Conservation (phyloP, 2,113 vertebrate species). For the Ploceus nigricollis region DNA sequence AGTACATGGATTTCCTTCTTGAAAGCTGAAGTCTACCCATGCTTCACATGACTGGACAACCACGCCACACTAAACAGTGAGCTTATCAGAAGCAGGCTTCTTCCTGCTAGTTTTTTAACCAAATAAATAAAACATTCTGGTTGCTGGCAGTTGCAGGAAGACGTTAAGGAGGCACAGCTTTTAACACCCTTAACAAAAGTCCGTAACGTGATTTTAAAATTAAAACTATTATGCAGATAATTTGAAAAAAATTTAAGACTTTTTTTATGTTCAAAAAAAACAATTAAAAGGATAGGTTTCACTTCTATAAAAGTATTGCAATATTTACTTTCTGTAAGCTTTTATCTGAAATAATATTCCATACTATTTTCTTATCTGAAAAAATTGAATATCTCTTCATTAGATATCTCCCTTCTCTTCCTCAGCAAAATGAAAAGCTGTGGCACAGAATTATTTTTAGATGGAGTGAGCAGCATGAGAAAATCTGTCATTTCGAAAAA, state of each 20-base stretch:
- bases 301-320: not conserved
- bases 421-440: not conserved
- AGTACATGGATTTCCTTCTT: constrained; percentile 41
- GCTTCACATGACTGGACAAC: constrained; percentile 43
- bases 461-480: not conserved
- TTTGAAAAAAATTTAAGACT: not conserved
- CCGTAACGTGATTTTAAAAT: not conserved
- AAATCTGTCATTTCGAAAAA: constrained; percentile 6
- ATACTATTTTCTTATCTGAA: not conserved
- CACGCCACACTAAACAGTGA: constrained; percentile 17
- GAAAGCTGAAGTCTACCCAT: constrained; percentile 21
- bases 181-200: not conserved
- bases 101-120: constrained; percentile 17
- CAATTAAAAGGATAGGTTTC: not conserved
- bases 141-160: constrained; percentile 4
- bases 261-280: not conserved
- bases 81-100: constrained; percentile 35
- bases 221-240: not conserved
- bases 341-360: not conserved
- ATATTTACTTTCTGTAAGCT: not conserved
- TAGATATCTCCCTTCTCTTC: not conserved
- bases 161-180: not conserved
- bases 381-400: not conserved
- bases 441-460: constrained; percentile 19
- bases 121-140: constrained; percentile 45